Conservation (phyloP, 2,113 vertebrate genomes). For the Telmatochromis sp. region DNA sequence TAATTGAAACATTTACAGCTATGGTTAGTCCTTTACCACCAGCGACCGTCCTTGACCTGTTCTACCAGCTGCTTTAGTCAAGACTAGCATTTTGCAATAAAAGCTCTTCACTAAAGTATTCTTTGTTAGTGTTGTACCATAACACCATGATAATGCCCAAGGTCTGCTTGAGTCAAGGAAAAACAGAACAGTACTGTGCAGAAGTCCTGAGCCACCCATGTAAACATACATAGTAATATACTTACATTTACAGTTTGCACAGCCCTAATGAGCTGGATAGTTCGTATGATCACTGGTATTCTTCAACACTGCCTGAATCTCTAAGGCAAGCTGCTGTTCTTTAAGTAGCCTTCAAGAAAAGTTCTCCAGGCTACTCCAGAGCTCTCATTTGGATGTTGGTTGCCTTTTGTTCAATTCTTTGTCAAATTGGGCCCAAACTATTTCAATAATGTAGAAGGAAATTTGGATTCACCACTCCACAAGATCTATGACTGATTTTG, state of each 20-base stretch:
- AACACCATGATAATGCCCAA: not conserved
- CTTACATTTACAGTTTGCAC: not conserved
- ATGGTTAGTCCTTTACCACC: not conserved
- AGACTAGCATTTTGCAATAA: not conserved
- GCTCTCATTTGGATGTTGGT: not conserved
- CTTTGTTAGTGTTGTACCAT: accelerated
- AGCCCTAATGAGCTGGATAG: not conserved
- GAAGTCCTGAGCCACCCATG: not conserved
- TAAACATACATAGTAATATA: not conserved
- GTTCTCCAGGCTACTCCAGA: not conserved
- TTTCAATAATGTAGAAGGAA: not conserved
- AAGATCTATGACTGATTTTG: not conserved
- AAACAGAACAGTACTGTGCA: not conserved
- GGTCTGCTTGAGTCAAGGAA: not conserved
- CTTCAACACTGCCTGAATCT: not conserved
- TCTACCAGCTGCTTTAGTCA: not conserved
- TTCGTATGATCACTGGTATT: accelerated
- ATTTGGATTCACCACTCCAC: not conserved
- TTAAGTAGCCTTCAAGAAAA: not conserved
- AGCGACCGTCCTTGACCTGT: not conserved
- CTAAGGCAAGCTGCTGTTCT: not conserved
- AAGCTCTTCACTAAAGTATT: not conserved
- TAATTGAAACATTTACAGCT: not conserved
- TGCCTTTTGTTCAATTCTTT: not conserved
- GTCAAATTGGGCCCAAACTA: not conserved